Evolutionary conservation across 2,113 vertebrate species (phyloP), one percentile per base, ranked within the genome.

Genomic region (Numida meleagris): DNA sequence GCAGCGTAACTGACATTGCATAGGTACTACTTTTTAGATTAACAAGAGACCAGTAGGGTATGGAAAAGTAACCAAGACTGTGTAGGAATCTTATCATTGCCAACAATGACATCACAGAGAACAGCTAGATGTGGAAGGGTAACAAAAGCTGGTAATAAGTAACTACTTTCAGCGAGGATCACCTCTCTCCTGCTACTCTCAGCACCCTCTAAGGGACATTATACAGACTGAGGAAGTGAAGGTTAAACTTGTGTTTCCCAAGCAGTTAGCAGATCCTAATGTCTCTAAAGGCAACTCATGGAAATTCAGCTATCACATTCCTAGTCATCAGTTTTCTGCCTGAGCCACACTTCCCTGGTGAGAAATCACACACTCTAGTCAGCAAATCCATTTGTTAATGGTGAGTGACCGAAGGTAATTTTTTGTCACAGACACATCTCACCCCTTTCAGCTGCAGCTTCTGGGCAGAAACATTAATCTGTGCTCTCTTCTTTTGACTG

Each of bases 391-490:
- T 94, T 89, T 92, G n/a, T 92, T 66, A 79, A 13, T 63, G 59
- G 10, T 67, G 82, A 94, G 33, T 77, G 93, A 89, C 51, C 92
- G 75, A 74, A 82, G 46, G 63, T 50, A 87, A 82, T 88, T 15
- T 85, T 88, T 89, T 86, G 87, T 90, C 88, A 71, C 3, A 1
- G 58, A 59, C 40, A 82, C 45, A 68, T 80, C 21, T 87, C 74
- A 74, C 75, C n/a, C 67, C 62, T 94, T 91, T 91, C 85, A 94
- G 85, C 82, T 95, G 31, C 20, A 63, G 59, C 16, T 66, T 74
- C 43, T 74, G 50, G 40, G n/a, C 43, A 81, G 93, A 95, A 91
- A 75, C 89, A 93, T 81, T 91, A 93, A 94, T 93, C 72, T 90
- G 24, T 67, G 87, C 13, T 91, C 84, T 92, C 65, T 88, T 80